Evolutionary conservation across 2,797 vertebrate species (phyloP), one percentile per base, ranked within the genome.

Genomic region (Nannoperca obscura): DNA sequence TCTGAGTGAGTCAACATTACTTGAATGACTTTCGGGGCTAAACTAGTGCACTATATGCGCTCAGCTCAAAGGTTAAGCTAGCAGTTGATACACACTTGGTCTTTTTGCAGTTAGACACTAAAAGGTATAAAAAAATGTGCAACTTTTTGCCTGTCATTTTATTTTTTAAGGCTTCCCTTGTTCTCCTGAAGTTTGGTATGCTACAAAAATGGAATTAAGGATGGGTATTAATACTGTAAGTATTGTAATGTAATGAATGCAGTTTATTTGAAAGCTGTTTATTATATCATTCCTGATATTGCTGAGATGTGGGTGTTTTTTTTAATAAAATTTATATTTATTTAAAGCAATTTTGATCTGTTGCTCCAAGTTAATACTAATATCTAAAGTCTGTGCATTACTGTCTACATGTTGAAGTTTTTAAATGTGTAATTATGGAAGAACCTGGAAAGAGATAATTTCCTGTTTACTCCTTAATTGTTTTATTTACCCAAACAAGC

Each of bases 241-340:
- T 98, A 99, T 97, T 99, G 97, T 98, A 99, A 98, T 98, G 97
- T 98, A 98, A 96, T 96, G 96, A 96, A 97, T 97, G 96, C 98
- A 97, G 97, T 97, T 97, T 97, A 99, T 99, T 97, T 97, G 96
- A 99, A 98, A 99, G 97, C 96, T 98, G 97, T 99, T 98, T 97
- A 98, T 98, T 97, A 97, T 99, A 99, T 98, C 98, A 99, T 99
- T 99, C 98, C 98, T 97, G 96, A 98, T 97, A 97, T 99, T 91
- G 96, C 97, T 96, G 96, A 97, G 95, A 97, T 98, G 96, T 99
- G 97, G 97, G 97, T 98, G 97, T 98, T 98, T 98, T 98, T 98
- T 98, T 97, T 96, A 99, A 98, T 99, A 99, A 99, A 99, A 98
- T 97, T 96, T 99, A 98, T 99, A 99, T 99, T 99, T 99, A 99